Conservation (phyloP, 2,797 vertebrate genomes). For the Vireo griseus region DNA sequence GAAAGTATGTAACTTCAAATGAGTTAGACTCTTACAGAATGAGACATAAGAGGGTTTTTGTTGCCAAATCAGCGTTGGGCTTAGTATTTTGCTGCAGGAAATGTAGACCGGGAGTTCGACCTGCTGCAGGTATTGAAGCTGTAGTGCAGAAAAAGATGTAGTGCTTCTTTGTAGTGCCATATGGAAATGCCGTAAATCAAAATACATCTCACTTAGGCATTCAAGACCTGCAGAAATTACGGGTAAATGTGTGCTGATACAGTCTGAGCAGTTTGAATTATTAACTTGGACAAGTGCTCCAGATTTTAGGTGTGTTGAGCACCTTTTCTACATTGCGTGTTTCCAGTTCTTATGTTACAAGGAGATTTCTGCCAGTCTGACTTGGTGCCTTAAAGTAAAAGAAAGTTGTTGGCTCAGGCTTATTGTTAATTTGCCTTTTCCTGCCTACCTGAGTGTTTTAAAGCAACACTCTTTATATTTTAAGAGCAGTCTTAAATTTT, state of each 20-base stretch:
- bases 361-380: not conserved
- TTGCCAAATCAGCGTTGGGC: not conserved
- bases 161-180: not conserved
- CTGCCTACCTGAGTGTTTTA: not conserved
- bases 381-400: not conserved
- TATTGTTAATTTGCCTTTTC: not conserved
- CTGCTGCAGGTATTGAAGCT: not conserved
- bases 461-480: not conserved
- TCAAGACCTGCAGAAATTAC: not conserved
- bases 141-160: not conserved
- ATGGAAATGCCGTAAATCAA: not conserved
- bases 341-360: not conserved
- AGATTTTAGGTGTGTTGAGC: not conserved
- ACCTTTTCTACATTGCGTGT: not conserved
- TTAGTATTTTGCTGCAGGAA: not conserved
- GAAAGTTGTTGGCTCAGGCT: not conserved
- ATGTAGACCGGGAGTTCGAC: not conserved
- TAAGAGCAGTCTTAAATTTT: not conserved
- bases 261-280: not conserved
- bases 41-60: not conserved
- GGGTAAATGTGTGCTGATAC: not conserved
- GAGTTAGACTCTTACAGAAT: not conserved
- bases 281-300: not conserved
- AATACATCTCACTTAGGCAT: not conserved
- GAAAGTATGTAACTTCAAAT: not conserved